Evolutionary conservation across 2,888 invertebrate species (phyloP).

Genomic region (Acleris literana): DNA sequence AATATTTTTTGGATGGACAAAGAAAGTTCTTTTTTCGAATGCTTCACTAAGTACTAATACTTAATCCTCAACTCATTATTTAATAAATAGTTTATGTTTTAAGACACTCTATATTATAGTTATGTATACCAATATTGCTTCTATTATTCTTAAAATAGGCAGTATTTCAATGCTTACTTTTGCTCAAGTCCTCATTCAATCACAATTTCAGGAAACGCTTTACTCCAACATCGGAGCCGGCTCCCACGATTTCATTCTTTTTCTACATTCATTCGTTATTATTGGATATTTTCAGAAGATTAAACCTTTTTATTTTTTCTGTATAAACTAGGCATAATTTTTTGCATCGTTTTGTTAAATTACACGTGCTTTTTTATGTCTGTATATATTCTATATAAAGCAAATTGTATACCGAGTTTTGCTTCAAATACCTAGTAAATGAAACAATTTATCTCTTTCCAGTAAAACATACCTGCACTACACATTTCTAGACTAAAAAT

Average conservation of each 20-base stretch:
- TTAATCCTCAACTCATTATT: too few relatives aligned
- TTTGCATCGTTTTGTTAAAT: background rate
- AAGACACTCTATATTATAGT: too few relatives aligned
- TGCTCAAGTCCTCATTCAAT: background rate
- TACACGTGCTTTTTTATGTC: background rate
- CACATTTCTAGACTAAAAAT: too few relatives aligned
- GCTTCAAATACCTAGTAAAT: too few relatives aligned
- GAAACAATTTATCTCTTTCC: too few relatives aligned
- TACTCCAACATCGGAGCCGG: conserved; percentile 1
- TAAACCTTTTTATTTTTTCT: background rate
- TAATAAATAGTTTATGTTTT: too few relatives aligned
- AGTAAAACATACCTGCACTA: too few relatives aligned
- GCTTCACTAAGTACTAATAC: too few relatives aligned
- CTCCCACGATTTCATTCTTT: background rate
- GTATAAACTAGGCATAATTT: background rate
- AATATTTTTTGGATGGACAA: too few relatives aligned
- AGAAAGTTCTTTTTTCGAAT: too few relatives aligned
- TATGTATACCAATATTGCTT: background rate
- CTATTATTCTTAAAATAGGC: background rate
- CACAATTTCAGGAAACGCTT: background rate
- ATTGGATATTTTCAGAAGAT: background rate
- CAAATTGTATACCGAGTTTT: too few relatives aligned
- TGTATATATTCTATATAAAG: too few relatives aligned
- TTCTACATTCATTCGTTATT: conserved; percentile 4
- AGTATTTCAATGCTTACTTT: conserved; percentile 4